phyloP scores from a whole-genome alignment of 2,113 vertebrate species.

The Vombatus ursinus region DNA sequence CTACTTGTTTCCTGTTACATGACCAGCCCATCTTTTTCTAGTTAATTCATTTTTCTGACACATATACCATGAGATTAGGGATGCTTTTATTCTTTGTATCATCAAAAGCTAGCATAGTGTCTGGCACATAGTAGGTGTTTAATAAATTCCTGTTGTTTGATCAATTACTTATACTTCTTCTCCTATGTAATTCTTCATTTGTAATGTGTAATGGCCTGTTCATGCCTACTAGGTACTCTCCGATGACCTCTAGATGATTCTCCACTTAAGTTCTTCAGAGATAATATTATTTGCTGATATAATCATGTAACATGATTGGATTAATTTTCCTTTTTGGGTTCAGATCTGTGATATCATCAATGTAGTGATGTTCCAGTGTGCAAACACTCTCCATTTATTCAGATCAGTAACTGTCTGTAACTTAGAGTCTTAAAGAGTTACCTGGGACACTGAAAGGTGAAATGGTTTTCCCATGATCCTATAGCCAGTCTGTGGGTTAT shows the following conservation, averaged over 20 bases:
- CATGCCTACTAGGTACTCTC: background rate
- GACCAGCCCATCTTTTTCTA: background rate
- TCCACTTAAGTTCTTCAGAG: background rate
- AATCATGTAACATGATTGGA: background rate
- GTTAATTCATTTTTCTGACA: background rate
- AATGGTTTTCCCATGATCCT: background rate
- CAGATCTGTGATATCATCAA: background rate
- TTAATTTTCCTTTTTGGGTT: background rate
- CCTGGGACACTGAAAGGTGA: background rate
- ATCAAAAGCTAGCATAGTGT: background rate
- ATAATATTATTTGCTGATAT: background rate
- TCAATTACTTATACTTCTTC: background rate
- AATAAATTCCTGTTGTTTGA: background rate
- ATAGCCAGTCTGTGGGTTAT: background rate
- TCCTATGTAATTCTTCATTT: background rate
- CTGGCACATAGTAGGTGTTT: background rate
- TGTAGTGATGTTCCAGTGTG: background rate
- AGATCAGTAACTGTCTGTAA: background rate
- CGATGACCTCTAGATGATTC: background rate
- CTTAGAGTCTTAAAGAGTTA: too few species aligned
- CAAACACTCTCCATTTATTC: background rate
- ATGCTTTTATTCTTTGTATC: background rate
- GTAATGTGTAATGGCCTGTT: background rate
- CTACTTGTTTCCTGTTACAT: background rate
- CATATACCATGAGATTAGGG: background rate